Evolutionary conservation across 2,797 vertebrate genomes (phyloP).

Genomic region (Squalus acanthias): DNA sequence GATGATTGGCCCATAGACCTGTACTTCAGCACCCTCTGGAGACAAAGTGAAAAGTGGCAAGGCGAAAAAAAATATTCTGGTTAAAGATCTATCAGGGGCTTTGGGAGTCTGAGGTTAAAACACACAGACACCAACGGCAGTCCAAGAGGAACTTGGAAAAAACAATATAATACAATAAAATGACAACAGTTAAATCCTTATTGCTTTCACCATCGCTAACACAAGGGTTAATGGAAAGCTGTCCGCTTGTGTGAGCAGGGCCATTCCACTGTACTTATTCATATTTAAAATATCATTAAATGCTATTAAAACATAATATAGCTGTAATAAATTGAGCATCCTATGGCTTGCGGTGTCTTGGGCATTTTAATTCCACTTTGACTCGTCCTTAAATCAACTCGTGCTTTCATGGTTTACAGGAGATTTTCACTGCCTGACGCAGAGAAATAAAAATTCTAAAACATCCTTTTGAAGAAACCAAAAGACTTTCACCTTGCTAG

Average conservation of each 20-base stretch:
- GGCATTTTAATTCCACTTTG: constrained; percentile 5
- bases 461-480: not conserved
- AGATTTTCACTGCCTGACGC: not conserved
- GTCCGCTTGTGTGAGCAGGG: not conserved
- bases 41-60: not conserved
- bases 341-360: not conserved
- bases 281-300: constrained; percentile 29
- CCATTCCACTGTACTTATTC: not conserved
- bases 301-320: constrained; percentile 8
- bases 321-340: not conserved
- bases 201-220: not conserved
- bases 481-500: not conserved
- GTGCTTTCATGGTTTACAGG: not conserved
- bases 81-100: not conserved
- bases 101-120: not conserved
- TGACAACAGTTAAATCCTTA: not conserved
- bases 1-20: not conserved
- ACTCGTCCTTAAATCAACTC: not conserved
- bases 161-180: not conserved
- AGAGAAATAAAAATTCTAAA: not conserved
- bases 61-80: not conserved
- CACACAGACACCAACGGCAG: not conserved
- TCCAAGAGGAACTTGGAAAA: not conserved
- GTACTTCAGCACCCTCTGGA: too few species aligned
- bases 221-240: constrained; percentile 15